A percentile compares a stretch with the other conserved stretches of the same genome.
These are phyloP conservation scores for Lomographa bimaculata DNA, from an alignment of 2,888 invertebrate genomes.

Conservation along the genomic window DNA sequence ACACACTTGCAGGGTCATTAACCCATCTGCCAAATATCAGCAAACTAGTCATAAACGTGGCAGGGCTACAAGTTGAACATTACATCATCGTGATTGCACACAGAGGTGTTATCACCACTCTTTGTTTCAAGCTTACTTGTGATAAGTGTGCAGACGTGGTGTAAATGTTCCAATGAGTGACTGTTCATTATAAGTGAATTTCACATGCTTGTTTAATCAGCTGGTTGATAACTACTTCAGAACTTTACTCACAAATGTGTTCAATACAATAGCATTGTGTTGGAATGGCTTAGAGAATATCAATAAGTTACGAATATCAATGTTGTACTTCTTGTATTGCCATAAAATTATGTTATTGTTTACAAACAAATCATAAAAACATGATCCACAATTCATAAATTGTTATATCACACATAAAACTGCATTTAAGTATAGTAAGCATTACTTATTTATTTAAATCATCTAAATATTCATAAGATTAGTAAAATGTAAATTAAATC, in stretches of 20 bases:
- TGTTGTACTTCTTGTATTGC: no score
- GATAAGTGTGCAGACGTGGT: conserved; percentile 9
- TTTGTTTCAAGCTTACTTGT: conserved; percentile 16
- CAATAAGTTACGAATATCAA: no score
- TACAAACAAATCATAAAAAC: conserved; percentile 31
- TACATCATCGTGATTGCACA: conserved; percentile 41
- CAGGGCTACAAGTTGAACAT: conserved; percentile 35
- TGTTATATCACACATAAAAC: conserved; percentile 9
- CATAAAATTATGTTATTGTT: conserved; percentile 26
- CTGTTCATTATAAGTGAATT: conserved; percentile 7
- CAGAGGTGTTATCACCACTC: conserved; percentile 15
- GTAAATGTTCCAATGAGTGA: conserved; percentile 1
- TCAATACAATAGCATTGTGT: no score
- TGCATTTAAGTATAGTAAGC: no score
- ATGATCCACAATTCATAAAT: conserved; percentile 13
- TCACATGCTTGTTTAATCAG: conserved; percentile 16
- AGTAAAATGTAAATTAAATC: no score
- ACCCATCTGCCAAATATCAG: conserved; percentile 24
- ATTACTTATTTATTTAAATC: no score
- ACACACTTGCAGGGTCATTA: conserved; percentile 34
- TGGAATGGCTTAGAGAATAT: no score
- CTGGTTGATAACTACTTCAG: conserved; percentile 2
- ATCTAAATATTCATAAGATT: no score
- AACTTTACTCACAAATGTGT: background rate
- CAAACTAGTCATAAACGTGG: conserved; percentile 1